phyloP scores from a whole-genome alignment of 2,797 vertebrate genomes.

The Macropodus opercularis region DNA sequence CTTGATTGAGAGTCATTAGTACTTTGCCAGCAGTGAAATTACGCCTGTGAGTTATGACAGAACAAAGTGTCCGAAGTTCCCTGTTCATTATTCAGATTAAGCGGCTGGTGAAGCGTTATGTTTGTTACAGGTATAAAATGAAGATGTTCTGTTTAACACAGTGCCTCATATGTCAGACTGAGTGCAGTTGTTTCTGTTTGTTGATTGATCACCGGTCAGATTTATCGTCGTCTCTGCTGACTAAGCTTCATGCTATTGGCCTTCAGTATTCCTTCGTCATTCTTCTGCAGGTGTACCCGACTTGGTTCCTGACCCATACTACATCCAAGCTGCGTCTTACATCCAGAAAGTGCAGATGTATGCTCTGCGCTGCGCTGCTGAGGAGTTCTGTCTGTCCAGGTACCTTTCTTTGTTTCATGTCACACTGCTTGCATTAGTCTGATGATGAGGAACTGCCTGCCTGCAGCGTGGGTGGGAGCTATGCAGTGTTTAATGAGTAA shows the following conservation, averaged over 20 bases:
- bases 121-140: neutral
- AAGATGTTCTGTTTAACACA: neutral
- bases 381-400: conserved; percentile 88
- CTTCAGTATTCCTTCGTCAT: neutral
- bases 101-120: neutral
- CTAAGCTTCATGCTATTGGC: no score
- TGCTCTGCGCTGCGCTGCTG: conserved; percentile 84
- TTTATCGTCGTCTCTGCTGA: no score
- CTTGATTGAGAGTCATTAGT: conserved; percentile 25
- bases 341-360: conserved; percentile 86
- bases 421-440: neutral
- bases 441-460: no score
- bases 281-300: conserved; percentile 81
- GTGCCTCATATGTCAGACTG: no score
- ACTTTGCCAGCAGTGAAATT: conserved; percentile 16
- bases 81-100: neutral
- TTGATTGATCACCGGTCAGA: no score
- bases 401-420: conserved; percentile 37
- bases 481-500: neutral
- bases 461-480: no score
- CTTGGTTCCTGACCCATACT: conserved; percentile 85
- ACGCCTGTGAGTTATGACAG: neutral
- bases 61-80: conserved; percentile 1
- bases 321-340: conserved; percentile 84
- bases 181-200: neutral